A percentile compares a stretch with the other conserved stretches of the same genome.
Evolutionary conservation across 2,888 invertebrate species (phyloP).

Genomic region (Phaedon cochleariae): DNA sequence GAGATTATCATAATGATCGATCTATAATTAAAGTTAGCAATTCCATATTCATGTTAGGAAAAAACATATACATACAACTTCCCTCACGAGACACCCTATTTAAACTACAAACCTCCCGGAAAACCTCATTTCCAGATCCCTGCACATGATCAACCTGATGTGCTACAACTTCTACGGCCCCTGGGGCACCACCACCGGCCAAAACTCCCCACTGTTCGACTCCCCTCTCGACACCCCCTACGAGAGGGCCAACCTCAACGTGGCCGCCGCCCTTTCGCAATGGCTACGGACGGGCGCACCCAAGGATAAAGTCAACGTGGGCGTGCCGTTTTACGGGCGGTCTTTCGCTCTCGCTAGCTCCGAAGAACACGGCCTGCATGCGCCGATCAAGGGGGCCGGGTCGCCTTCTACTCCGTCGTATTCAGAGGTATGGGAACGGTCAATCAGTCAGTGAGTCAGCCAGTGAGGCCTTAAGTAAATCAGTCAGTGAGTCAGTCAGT

Average conservation of each 20-base stretch:
- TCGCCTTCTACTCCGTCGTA: conserved; percentile 17
- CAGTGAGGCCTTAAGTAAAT: too few relatives aligned
- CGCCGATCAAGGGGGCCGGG: conserved; percentile 58
- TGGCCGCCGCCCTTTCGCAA: conserved; percentile 62
- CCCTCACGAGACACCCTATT: too few relatives aligned
- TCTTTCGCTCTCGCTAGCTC: conserved; percentile 68
- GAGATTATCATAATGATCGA: too few relatives aligned
- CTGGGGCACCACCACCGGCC: conserved; percentile 68
- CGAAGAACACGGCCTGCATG: conserved; percentile 59
- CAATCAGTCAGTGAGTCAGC: too few relatives aligned
- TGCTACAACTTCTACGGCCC: conserved; percentile 71
- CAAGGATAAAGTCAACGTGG: conserved; percentile 71
- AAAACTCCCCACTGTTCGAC: conserved; percentile 72
- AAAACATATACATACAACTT: too few relatives aligned
- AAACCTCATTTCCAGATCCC: too few relatives aligned
- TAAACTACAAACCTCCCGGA: too few relatives aligned
- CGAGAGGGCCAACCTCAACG: conserved; percentile 36
- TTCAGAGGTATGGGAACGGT: conserved; percentile 18
- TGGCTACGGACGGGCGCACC: conserved; percentile 67
- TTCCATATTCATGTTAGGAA: too few relatives aligned
- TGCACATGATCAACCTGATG: conserved; percentile 61
- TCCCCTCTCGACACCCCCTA: conserved; percentile 58
- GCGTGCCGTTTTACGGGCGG: conserved; percentile 75
- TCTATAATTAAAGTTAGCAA: too few relatives aligned
- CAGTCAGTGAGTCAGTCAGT: too few relatives aligned